Base-by-base conservation (phyloP, 2,888 invertebrate species). In the Bugula neritina region DNA sequence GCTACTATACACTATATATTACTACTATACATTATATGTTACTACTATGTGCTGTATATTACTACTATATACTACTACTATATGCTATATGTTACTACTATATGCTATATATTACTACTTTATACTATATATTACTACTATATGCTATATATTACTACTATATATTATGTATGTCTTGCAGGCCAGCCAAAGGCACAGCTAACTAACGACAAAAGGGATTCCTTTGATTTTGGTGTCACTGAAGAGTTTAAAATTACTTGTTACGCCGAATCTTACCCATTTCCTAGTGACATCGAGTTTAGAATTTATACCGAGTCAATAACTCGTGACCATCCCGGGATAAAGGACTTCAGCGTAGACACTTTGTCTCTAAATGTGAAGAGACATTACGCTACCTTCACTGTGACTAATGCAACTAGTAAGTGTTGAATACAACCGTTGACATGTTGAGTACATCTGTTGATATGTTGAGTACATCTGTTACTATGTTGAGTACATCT, bases 201-300 rank as follows among this genome's bases (percentile, higher is more conserved):
- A 5, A 63, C 2, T 31, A 63, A 63, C 31, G 27, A 63, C 63
- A 63, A 63, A 31, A 27, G 31, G 10, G 2, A 13, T 5, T 5
- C 2, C 17, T 63, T 63, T 63, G 5, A 13, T 63, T 63, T 63
- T 31, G 63, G 63, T 13, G 27, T 63, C 3, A 5, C 27, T 31
- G 63, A 63, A n/a, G n/a, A 27, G 17, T 21, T 63, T 21, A 63
- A 25, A 10, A 25, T 63, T 10, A 31, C 63, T 29, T 63, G 63
- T 31, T 21, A 63, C 5, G 63, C 29, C 3, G 5, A 25, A 31
- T 63, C 63, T 1, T 63, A 63, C 34, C 63, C 63, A 10, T 63
- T 63, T 31, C 63, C 63, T 13, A 17, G 3, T 25, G 5, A 27
- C 2, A 63, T 63, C 27, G 63, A 63, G 63, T 63, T 63, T 63